Evolutionary conservation across 2,797 vertebrate species (phyloP).

Genomic region (Chelon labrosus): DNA sequence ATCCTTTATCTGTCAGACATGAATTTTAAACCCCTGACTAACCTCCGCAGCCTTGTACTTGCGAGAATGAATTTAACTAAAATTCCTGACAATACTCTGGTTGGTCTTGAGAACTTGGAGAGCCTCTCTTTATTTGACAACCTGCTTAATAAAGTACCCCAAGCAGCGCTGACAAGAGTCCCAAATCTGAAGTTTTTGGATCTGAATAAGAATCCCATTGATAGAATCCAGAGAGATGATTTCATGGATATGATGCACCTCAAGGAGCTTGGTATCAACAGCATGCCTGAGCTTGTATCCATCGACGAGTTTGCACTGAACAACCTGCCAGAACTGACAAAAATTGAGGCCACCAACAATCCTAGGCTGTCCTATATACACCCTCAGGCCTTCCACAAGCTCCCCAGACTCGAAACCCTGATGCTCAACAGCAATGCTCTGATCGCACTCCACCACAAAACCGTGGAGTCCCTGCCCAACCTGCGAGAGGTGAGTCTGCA

Average conservation of each 20-base stretch:
- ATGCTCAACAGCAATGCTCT: conserved; percentile 95
- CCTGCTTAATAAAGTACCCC: conserved; percentile 81
- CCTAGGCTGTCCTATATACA: conserved; percentile 94
- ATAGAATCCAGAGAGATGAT: conserved; percentile 91
- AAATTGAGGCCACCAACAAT: conserved; percentile 96
- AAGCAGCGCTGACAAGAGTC: conserved; percentile 86
- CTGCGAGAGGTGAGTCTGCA: conserved; percentile 94
- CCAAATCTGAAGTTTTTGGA: conserved; percentile 94
- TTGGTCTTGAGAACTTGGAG: conserved; percentile 92
- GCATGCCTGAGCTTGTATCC: conserved; percentile 94
- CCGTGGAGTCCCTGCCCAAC: conserved; percentile 91
- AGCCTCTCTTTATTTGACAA: conserved; percentile 97
- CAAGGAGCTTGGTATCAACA: conserved; percentile 95
- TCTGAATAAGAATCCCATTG: conserved; percentile 95
- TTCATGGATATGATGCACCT: conserved; percentile 94
- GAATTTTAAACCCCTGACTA: conserved; percentile 92
- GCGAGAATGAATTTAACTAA: conserved; percentile 93
- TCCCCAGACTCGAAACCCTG: conserved; percentile 92
- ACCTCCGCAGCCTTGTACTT: conserved; percentile 93
- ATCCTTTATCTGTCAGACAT: conserved; percentile 87
- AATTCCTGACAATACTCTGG: conserved; percentile 89
- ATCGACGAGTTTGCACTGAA: conserved; percentile 93
- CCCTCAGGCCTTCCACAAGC: conserved; percentile 91
- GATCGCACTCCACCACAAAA: conserved; percentile 91
- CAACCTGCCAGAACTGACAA: conserved; percentile 94